A percentile compares a stretch with the other conserved stretches of the same genome.
These are phyloP conservation scores for Smutsia temminckii DNA, from an alignment of 2,797 vertebrate genomes.

Conservation along the genomic window DNA sequence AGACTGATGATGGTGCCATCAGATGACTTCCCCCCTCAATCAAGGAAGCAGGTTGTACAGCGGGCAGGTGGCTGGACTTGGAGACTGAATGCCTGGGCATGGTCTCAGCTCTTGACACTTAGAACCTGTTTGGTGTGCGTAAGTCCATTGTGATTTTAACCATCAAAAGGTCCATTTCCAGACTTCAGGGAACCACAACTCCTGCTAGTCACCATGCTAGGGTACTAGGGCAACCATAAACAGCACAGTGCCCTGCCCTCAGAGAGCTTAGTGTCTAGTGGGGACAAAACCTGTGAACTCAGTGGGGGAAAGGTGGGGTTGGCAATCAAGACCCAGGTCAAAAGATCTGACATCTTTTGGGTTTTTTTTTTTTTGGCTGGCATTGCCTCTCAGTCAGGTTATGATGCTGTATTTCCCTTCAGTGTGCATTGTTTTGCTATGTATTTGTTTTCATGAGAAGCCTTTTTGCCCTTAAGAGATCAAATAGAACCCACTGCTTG, in stretches of 20 bases:
- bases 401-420: background rate
- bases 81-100: background rate
- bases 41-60: background rate
- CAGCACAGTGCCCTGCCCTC: background rate
- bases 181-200: background rate
- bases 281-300: background rate
- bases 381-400: background rate
- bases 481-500: constrained; percentile 87
- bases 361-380: background rate
- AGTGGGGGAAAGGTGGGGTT: background rate
- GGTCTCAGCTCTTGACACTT: background rate
- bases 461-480: constrained; percentile 75
- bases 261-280: background rate
- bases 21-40: background rate
- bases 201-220: background rate
- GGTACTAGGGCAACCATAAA: background rate
- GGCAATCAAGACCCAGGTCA: background rate
- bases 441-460: constrained; percentile 19
- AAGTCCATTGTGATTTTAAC: background rate
- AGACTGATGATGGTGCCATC: background rate
- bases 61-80: background rate
- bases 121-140: background rate
- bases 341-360: no score
- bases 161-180: background rate
- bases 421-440: background rate